Conservation (phyloP, 2,888 invertebrate genomes). For the Rhorus exstirpatorius region DNA sequence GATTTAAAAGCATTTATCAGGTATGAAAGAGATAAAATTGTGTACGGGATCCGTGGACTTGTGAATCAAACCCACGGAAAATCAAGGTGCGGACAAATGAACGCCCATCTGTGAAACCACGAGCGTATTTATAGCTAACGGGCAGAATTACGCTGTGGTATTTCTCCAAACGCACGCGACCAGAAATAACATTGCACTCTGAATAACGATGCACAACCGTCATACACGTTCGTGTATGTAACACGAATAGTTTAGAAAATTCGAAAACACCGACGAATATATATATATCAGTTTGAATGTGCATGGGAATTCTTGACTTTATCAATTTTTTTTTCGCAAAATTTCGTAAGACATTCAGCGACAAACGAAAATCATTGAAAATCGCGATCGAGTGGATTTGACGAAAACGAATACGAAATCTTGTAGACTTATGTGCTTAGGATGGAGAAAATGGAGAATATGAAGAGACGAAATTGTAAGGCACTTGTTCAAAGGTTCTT, state of each 20-base stretch:
- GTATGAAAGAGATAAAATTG: constrained; percentile 18
- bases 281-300: background rate
- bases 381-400: constrained; percentile 15
- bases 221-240: background rate
- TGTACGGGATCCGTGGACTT: constrained; percentile 1
- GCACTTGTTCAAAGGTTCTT: constrained; percentile 33
- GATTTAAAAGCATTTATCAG: constrained; percentile 8
- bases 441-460: constrained; percentile 24
- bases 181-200: constrained; percentile 6
- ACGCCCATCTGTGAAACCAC: constrained; percentile 32
- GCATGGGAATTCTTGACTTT: background rate
- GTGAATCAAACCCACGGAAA: background rate
- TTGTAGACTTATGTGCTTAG: background rate
- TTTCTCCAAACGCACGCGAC: background rate
- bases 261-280: background rate
- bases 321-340: background rate
- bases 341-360: background rate
- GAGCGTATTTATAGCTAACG: background rate
- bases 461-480: constrained; percentile 33
- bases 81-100: background rate
- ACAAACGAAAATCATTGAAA: background rate
- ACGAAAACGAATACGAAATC: constrained; percentile 11
- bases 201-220: constrained; percentile 4
- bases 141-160: constrained; percentile 8
- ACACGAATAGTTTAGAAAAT: too few relatives aligned